phyloP scores from a whole-genome alignment of 2,797 vertebrate genomes.

The Chanos chanos region DNA sequence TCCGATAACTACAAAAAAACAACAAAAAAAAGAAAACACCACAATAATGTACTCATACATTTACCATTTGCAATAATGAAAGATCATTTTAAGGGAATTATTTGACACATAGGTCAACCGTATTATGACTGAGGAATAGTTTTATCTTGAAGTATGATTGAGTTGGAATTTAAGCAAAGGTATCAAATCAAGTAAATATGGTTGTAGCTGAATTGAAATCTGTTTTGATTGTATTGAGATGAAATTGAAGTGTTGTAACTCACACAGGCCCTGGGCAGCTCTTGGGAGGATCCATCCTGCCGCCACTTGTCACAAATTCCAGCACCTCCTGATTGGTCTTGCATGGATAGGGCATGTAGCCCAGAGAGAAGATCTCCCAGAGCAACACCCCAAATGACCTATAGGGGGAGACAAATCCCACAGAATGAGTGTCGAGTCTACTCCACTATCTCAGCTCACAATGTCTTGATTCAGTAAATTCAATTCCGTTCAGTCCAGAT shows the following conservation, averaged over 20 bases:
- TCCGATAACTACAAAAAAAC: constrained; percentile 73
- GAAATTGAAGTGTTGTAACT: constrained; percentile 54
- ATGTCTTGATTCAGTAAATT: not conserved
- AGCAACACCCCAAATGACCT: constrained; percentile 96
- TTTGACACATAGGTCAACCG: no score
- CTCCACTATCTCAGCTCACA: not conserved
- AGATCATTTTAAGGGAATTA: no score
- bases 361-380: constrained; percentile 94
- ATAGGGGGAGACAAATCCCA: constrained; percentile 58
- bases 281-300: constrained; percentile 88
- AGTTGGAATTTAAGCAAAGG: no score
- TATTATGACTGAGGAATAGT: not conserved
- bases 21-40: constrained; percentile 12
- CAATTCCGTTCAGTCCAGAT: no score
- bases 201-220: no score
- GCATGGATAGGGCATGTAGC: constrained; percentile 91
- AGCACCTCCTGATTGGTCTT: constrained; percentile 91
- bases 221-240: not conserved
- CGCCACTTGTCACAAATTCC: constrained; percentile 87
- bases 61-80: no score
- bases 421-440: not conserved
- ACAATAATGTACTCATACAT: no score
- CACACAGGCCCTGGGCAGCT: constrained; percentile 89
- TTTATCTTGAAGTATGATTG: not conserved
- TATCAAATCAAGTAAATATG: no score